phyloP scores from a whole-genome alignment of 2,888 invertebrate genomes.

The Mythimna albipuncta region DNA sequence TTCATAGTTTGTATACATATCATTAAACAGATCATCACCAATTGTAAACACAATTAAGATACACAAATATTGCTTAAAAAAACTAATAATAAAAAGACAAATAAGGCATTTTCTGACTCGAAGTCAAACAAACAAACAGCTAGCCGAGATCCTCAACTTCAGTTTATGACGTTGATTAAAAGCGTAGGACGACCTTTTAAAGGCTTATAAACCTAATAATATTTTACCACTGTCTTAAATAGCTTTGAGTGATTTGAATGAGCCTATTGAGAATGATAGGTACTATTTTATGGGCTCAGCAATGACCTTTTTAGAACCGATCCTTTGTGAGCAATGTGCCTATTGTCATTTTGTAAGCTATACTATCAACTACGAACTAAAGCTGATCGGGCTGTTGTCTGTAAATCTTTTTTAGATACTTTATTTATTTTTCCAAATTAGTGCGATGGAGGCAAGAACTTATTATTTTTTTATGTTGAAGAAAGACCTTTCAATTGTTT shows the following conservation, averaged over 20 bases:
- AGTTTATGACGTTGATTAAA: constrained; percentile 24
- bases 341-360: not conserved
- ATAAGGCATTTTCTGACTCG: not conserved
- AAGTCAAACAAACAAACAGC: not conserved
- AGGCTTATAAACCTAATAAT: constrained; percentile 16
- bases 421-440: not conserved
- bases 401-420: not conserved
- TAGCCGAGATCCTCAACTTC: not conserved
- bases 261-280: not conserved
- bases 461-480: not conserved
- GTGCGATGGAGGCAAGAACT: not conserved
- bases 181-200: constrained; percentile 17
- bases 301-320: constrained; percentile 9
- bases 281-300: not conserved
- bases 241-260: constrained; percentile 11
- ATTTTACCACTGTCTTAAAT: constrained; percentile 21
- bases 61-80: not conserved
- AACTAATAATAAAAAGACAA: not conserved
- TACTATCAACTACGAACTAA: not conserved
- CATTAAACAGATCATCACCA: not conserved
- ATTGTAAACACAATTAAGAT: not conserved
- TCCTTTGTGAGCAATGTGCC: not conserved
- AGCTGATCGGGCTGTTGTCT: not conserved
- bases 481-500: not conserved
- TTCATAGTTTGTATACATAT: not conserved